A percentile compares a stretch with the other conserved stretches of the same genome.
Evolutionary conservation across 2,888 invertebrate species (phyloP).

Genomic region (Drosophila prolongata): DNA sequence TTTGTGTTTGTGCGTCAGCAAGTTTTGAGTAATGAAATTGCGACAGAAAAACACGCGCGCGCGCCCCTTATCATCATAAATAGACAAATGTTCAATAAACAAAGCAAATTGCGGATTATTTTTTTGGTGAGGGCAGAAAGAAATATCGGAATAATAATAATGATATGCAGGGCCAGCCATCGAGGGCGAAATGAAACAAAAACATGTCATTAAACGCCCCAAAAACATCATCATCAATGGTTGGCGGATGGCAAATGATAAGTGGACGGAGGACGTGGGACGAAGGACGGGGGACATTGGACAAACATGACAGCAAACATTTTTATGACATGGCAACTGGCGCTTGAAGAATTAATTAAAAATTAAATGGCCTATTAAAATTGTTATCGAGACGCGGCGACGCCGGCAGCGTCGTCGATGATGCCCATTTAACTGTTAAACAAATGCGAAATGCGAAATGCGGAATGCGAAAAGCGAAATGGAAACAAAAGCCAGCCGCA

Average conservation of each 20-base stretch:
- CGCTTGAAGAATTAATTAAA: constrained; percentile 78
- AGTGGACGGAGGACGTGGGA: neutral
- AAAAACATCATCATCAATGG: constrained; percentile 24
- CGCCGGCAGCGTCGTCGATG: constrained; percentile 41
- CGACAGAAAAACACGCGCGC: constrained; percentile 52
- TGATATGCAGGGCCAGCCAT: constrained; percentile 61
- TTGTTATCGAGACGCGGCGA: constrained; percentile 73
- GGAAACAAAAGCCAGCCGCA: constrained; percentile 53
- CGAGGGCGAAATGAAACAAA: constrained; percentile 44
- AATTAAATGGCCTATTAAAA: constrained; percentile 79
- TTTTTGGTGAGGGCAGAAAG: constrained; percentile 4
- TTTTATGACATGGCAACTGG: constrained; percentile 75
- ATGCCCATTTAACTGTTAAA: constrained; percentile 67
- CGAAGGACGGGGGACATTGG: constrained; percentile 14
- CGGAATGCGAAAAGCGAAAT: constrained; percentile 49
- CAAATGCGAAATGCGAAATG: constrained; percentile 51
- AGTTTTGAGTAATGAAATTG: constrained; percentile 63
- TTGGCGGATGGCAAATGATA: constrained; percentile 1
- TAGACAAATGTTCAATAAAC: constrained; percentile 65
- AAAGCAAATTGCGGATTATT: constrained; percentile 36
- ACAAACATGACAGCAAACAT: constrained; percentile 61
- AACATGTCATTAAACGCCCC: constrained; percentile 60
- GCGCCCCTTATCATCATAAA: constrained; percentile 49
- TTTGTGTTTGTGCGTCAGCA: constrained; percentile 21
- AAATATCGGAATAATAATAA: constrained; percentile 58